These are phyloP conservation scores for Cavia aperea DNA, from an alignment of 2,113 vertebrate genomes.

Conservation along the genomic window DNA sequence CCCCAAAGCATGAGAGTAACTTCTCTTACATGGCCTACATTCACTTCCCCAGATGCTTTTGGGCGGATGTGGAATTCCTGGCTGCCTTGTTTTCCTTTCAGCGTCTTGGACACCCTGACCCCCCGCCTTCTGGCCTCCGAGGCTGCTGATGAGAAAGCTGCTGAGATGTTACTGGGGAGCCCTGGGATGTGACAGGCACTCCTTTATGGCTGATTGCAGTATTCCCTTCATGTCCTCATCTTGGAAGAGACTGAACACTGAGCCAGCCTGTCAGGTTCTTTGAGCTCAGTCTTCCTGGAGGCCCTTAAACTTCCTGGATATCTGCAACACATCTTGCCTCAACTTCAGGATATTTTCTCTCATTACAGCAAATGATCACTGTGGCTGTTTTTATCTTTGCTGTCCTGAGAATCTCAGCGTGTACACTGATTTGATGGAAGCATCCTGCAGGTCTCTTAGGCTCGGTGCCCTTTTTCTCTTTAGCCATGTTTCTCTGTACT, in stretches of 20 bases:
- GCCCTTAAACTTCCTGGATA: neutral
- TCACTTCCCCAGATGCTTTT: neutral
- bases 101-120: neutral
- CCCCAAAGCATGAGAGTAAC: neutral
- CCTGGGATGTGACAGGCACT: neutral
- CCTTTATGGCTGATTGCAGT: no score
- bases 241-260: no score
- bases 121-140: neutral
- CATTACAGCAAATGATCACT: no score
- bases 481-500: neutral
- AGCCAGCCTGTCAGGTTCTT: no score
- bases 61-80: no score
- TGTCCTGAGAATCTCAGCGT: neutral
- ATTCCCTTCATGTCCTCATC: no score
- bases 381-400: no score
- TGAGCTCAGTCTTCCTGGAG: no score
- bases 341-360: neutral
- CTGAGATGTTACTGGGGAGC: neutral
- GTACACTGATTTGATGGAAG: neutral
- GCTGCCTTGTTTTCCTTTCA: neutral
- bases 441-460: neutral
- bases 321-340: neutral
- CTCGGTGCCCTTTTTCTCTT: neutral
- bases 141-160: neutral
- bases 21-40: neutral